A percentile compares a stretch with the other conserved stretches of the same genome.
These are phyloP conservation scores for Solea senegalensis DNA, from an alignment of 2,113 vertebrate genomes.

Conservation along the genomic window DNA sequence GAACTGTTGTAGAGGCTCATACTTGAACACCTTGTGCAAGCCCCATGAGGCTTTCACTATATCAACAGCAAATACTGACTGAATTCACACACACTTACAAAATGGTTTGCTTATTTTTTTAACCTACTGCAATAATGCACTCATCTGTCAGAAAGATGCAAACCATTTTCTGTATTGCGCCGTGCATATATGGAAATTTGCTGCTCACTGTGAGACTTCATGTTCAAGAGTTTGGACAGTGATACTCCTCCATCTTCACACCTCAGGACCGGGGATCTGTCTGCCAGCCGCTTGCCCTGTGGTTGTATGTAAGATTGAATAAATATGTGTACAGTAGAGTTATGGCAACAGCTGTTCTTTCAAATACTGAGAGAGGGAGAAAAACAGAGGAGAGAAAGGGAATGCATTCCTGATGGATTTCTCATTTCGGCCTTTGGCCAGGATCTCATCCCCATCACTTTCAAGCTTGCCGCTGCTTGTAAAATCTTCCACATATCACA, in stretches of 20 bases:
- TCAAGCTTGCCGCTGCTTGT: conserved; percentile 86
- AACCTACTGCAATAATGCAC: conserved; percentile 5
- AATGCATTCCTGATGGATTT: conserved; percentile 91
- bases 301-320: conserved; percentile 68
- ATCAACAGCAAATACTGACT: conserved; percentile 9
- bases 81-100: neutral
- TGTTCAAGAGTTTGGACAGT: conserved; percentile 46
- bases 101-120: conserved; percentile 8
- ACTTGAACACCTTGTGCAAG: neutral
- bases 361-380: conserved; percentile 54
- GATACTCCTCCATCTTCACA: conserved; percentile 48
- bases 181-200: conserved; percentile 25
- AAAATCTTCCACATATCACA: conserved; percentile 88
- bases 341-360: conserved; percentile 89
- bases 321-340: conserved; percentile 81
- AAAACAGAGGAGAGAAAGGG: conserved; percentile 59
- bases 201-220: conserved; percentile 24
- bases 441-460: conserved; percentile 87
- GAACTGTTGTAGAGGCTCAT: neutral
- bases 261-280: conserved; percentile 41
- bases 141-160: conserved; percentile 21
- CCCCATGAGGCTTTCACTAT: neutral
- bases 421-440: conserved; percentile 89
- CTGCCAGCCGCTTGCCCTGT: conserved; percentile 63
- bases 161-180: conserved; percentile 6